Evolutionary conservation across 2,888 invertebrate genomes (phyloP), one percentile per base, ranked within the genome.

Genomic region (Amphipoea lucens): DNA sequence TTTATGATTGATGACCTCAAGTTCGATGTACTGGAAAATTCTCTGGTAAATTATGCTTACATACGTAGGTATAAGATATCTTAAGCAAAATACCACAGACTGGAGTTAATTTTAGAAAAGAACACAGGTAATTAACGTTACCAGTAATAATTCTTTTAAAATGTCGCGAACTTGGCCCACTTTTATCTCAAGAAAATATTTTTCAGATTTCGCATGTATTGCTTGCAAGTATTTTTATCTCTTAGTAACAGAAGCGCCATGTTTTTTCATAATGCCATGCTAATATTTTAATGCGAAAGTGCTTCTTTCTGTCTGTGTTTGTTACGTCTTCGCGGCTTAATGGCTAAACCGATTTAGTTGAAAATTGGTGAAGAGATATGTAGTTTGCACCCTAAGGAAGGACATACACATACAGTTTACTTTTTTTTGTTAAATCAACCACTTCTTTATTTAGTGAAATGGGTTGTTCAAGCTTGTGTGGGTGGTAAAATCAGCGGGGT

Each of bases 1-100:
- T 89, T 88, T 88, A 82, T 88, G 88, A 90, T 90, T 87, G 82
- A 88, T 87, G 90, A 83, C 79, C 76, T 80, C 65, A 74, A 86
- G 85, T 79, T 87, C 77, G 76, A 82, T 81, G 88, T 80, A 78
- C 90, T 78, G 71, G 62, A 71, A 70, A 68, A 78, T 76, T 68
- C 42, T 75, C 63, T 67, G 51, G 70, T 68, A 76, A 51, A 79
- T 76, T 70, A 68, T 36, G 20, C 66, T 36, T 51, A 72, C n/a
- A 23, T 57, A 40, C 29, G 4, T 63, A 42, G 14, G 48, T 51
- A 45, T 20, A 60, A 40, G 11, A 42, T 78, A 36, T 76, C n/a
- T 36, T 9, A 11, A n/a, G 17, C 23, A 29, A 75, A 74, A 74
- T 48, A 11, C 75, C 40, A 42, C 17, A 36, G 62, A 69, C 12